phyloP scores from a whole-genome alignment of 1,140 invertebrate genomes.

The Charaxes varanes region DNA sequence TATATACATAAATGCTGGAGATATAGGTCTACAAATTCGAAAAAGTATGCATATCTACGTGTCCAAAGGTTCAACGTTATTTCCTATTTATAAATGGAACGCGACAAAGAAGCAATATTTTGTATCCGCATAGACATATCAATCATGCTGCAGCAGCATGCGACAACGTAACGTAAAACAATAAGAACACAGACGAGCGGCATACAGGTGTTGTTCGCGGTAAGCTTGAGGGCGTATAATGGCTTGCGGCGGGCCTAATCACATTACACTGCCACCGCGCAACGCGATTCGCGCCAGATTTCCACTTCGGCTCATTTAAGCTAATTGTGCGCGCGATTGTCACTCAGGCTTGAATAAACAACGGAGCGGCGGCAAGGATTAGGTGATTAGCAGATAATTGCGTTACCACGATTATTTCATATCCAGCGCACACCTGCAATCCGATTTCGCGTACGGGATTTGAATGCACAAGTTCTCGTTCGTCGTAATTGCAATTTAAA shows the following conservation, averaged over 20 bases:
- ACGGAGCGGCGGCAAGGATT: slow-evolving; percentile 68
- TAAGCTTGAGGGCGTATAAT: slow-evolving; percentile 39
- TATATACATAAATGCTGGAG: too few relatives aligned
- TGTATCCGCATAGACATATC: too few relatives aligned
- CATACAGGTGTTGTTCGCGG: slow-evolving; percentile 13
- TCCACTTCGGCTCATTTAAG: slow-evolving; percentile 71
- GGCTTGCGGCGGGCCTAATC: slow-evolving; percentile 62
- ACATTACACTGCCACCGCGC: slow-evolving; percentile 48
- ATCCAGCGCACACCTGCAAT: slow-evolving; percentile 50
- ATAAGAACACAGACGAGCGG: slow-evolving; percentile 9
- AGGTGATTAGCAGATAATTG: slow-evolving; percentile 71
- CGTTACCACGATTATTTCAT: slow-evolving; percentile 69
- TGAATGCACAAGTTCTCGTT: slow-evolving; percentile 46
- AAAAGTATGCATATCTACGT: too few relatives aligned
- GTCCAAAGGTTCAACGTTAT: too few relatives aligned
- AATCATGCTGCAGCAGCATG: too few relatives aligned
- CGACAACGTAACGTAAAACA: slow-evolving; percentile 5
- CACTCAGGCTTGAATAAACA: slow-evolving; percentile 73
- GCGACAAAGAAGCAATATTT: too few relatives aligned
- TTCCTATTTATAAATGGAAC: too few relatives aligned
- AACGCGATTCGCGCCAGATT: slow-evolving; percentile 57
- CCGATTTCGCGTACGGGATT: slow-evolving; percentile 60
- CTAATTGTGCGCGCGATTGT: slow-evolving; percentile 71
- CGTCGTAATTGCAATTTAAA: slow-evolving; percentile 30
- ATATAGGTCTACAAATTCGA: too few relatives aligned